Evolutionary conservation across 2,888 invertebrate genomes (phyloP).

Genomic region (Antheraea yamamai): DNA sequence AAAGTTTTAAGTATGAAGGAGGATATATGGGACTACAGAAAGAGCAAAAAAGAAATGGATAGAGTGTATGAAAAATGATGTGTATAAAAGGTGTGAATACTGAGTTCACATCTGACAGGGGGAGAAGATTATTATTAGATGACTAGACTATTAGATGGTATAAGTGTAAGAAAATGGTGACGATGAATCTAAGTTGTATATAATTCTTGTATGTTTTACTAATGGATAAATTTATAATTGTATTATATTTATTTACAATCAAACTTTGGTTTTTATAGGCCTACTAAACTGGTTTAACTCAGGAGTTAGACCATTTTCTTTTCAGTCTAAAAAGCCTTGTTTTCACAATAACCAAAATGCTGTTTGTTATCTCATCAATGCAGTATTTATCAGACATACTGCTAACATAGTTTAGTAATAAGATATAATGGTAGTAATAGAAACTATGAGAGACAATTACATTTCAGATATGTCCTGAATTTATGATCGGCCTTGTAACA

Average conservation of each 20-base stretch:
- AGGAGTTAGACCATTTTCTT: not conserved
- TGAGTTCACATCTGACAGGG: too few relatives aligned
- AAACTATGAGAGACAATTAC: not conserved
- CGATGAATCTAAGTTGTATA: too few relatives aligned
- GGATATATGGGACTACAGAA: too few relatives aligned
- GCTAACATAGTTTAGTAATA: not conserved
- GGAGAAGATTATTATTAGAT: not conserved
- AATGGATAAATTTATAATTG: too few relatives aligned
- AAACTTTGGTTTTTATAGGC: not conserved
- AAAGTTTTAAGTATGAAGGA: too few relatives aligned
- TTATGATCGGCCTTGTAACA: not conserved
- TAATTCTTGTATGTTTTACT: too few relatives aligned
- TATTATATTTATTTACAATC: not conserved
- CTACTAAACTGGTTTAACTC: not conserved
- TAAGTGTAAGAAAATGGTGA: too few relatives aligned
- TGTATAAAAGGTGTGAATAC: too few relatives aligned
- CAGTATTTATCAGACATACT: not conserved
- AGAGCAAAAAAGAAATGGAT: too few relatives aligned
- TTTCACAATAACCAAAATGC: not conserved
- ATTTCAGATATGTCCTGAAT: not conserved
- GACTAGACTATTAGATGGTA: too few relatives aligned
- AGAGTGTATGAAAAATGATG: too few relatives aligned
- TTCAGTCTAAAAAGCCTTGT: not conserved
- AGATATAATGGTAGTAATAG: not conserved
- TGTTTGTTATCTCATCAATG: not conserved